Evolutionary conservation across 92 coral and sea anemone genomes (phyloP), one percentile per base, ranked within the genome.

Genomic region (Palythoa heliodiscus): DNA sequence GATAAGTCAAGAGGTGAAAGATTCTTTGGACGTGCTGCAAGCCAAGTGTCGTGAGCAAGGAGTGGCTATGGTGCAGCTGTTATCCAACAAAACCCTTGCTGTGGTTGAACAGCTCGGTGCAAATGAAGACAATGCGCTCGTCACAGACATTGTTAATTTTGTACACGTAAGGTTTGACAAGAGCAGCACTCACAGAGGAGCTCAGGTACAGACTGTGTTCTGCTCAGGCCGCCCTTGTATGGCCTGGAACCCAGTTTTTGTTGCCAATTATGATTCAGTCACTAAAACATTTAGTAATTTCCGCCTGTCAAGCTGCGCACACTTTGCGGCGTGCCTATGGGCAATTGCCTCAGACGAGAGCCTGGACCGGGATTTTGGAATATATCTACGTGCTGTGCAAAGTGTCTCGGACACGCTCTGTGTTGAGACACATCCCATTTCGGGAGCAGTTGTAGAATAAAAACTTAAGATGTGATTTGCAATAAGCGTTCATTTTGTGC

Each of bases 121-220:
- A 5, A 90, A 89, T n/a, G 84, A 83, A 75, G 92, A 88, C 43
- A 87, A 86, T 66, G 64, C 90, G n/a, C 64, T 87, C 3, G 89
- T 77, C 54, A 71, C 84, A 3, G 93, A 90, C 64, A 63, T 82
- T 29, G 77, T 90, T 35, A 90, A 91, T 72, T 97, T 95, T 83
- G 95, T 96, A 19, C 99, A 97, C 72, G 95, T 97, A 54, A 90
- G 98, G 39, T 97, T 97, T 89, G 99, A 95, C 91, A 95, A 92
- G 52, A 85, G 79, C 75, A 93, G 85, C 78, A 88, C 92, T n/a
- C 87, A 71, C 12, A 90, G 91, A 23, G 75, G 89, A 43, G 81
- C 87, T 70, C 95, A 91, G 78, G 77, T 88, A 17, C 98, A 97
- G 73, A n/a, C n/a, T n/a, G 96, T 95, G 19, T 93, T 88, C 82